Conservation (phyloP, 2,888 invertebrate species). For the Papilio protenor region DNA sequence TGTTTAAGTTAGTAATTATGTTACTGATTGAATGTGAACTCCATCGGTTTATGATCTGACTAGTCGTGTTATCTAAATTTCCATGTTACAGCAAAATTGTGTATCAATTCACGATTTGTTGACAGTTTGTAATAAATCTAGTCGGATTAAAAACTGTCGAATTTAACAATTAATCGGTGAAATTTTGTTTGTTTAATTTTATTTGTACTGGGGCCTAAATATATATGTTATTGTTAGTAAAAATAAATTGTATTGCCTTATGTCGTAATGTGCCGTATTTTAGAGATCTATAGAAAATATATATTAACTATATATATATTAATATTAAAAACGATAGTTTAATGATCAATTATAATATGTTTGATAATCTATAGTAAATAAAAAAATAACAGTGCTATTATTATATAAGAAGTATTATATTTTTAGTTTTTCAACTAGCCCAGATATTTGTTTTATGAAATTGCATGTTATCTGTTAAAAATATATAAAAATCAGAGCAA, state of each 20-base stretch:
- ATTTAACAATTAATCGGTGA: background rate
- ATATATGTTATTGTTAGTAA: background rate
- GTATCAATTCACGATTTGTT: background rate
- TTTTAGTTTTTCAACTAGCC: no score
- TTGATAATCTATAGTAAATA: no score
- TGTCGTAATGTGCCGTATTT: conserved; percentile 9
- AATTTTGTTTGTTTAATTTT: background rate
- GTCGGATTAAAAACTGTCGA: background rate
- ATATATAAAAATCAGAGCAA: no score
- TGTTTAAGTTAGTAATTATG: background rate
- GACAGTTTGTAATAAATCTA: no score
- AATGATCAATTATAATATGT: no score
- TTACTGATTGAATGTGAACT: background rate
- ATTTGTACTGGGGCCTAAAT: background rate
- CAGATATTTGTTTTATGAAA: no score
- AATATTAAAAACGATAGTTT: no score
- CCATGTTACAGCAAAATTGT: background rate
- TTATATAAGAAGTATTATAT: no score
- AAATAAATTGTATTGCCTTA: background rate
- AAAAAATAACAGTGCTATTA: no score
- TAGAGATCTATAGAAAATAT: background rate
- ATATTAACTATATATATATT: no score
- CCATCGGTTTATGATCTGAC: background rate
- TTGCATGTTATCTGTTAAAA: no score
- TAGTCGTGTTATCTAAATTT: background rate